Conservation (phyloP, 2,888 invertebrate species). For the Torymus tubicola region DNA sequence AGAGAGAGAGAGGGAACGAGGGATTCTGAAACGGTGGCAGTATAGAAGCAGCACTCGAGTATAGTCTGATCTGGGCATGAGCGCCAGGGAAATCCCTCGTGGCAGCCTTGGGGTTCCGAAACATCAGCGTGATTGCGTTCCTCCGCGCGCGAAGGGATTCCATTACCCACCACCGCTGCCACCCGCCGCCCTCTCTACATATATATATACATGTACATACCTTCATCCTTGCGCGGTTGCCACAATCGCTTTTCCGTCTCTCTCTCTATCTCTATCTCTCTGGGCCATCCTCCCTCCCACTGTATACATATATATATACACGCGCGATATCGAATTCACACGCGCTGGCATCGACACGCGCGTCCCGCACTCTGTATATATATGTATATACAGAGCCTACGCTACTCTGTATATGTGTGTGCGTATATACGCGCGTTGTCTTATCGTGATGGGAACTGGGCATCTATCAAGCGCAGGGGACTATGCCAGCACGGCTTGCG, state of each 20-base stretch:
- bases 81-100: slow-evolving; percentile 74
- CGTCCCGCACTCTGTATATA: neutral
- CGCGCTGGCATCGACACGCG: slow-evolving; percentile 18
- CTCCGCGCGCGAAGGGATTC: slow-evolving; percentile 72
- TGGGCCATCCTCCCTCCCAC: slow-evolving; percentile 34
- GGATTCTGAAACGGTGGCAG: slow-evolving; percentile 48
- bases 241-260: slow-evolving; percentile 3
- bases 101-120: slow-evolving; percentile 74
- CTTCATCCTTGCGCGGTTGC: neutral
- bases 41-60: slow-evolving; percentile 66
- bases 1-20: slow-evolving; percentile 59
- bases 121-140: slow-evolving; percentile 76
- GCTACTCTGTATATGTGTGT: neutral
- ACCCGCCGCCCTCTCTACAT: no score
- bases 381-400: neutral
- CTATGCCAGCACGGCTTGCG: neutral
- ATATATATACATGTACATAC: neutral
- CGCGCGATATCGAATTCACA: slow-evolving; percentile 51
- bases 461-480: slow-evolving; percentile 27
- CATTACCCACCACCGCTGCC: slow-evolving; percentile 66
- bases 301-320: no score
- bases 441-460: slow-evolving; percentile 39
- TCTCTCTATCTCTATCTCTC: slow-evolving; percentile 43
- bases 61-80: slow-evolving; percentile 73
- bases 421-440: no score